Evolutionary conservation across 2,797 vertebrate genomes (phyloP).

Genomic region (Microctenopoma steveboyesi): DNA sequence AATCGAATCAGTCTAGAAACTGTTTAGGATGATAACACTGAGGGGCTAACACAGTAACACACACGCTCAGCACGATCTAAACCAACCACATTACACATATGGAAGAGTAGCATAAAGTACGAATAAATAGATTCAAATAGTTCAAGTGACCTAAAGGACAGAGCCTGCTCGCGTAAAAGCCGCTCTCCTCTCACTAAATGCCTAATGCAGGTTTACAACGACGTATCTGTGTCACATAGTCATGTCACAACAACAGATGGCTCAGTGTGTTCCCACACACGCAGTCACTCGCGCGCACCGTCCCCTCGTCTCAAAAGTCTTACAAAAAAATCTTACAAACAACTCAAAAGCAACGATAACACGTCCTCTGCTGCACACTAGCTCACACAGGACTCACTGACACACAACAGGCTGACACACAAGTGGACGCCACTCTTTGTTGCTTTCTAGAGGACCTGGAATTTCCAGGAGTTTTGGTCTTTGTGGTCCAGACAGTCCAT

Average conservation of each 20-base stretch:
- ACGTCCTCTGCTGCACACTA: constrained; percentile 44
- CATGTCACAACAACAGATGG: constrained; percentile 18
- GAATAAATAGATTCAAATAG: constrained; percentile 60
- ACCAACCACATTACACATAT: constrained; percentile 48
- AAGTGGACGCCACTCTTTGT: neutral
- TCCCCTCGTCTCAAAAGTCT: constrained; percentile 37
- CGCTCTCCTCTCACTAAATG: constrained; percentile 40
- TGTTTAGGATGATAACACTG: constrained; percentile 47
- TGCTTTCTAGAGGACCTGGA: constrained; percentile 89
- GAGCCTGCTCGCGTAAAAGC: constrained; percentile 33
- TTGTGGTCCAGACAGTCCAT: constrained; percentile 93
- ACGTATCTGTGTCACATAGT: constrained; percentile 17
- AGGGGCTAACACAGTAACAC: constrained; percentile 61
- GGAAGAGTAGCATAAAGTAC: constrained; percentile 51
- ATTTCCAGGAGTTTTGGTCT: constrained; percentile 93
- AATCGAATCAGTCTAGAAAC: constrained; percentile 39
- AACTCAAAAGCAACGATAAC: constrained; percentile 46
- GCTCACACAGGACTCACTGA: constrained; percentile 32
- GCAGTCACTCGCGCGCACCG: constrained; percentile 12
- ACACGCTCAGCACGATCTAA: constrained; percentile 48
- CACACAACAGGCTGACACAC: constrained; percentile 19
- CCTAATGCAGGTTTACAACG: constrained; percentile 40
- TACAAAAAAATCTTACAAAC: constrained; percentile 56
- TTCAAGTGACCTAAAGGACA: constrained; percentile 35
- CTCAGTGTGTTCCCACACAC: constrained; percentile 32